Conservation (phyloP, 2,888 invertebrate species). For the Hirtodrosophila confusa region DNA sequence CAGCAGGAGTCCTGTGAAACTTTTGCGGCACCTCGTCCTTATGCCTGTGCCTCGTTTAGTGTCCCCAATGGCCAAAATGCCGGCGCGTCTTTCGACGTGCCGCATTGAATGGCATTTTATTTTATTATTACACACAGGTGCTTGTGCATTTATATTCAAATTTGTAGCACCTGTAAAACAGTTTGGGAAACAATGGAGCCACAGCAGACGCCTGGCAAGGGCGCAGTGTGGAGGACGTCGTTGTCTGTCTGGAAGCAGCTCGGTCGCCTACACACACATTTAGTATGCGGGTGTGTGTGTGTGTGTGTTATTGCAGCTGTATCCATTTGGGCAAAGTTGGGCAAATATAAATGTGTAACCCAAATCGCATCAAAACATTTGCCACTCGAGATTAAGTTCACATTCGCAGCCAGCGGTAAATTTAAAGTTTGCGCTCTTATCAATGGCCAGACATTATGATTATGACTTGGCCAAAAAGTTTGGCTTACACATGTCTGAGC, state of each 20-base stretch:
- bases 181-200: conserved; percentile 73
- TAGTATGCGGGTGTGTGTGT: conserved; percentile 14
- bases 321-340: conserved; percentile 56
- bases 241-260: conserved; percentile 49
- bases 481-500: conserved; percentile 37
- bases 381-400: conserved; percentile 58
- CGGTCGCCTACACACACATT: conserved; percentile 12
- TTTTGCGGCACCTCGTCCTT: conserved; percentile 28
- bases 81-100: conserved; percentile 50
- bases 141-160: conserved; percentile 72
- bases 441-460: conserved; percentile 62
- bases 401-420: conserved; percentile 31
- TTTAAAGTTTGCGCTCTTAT: conserved; percentile 59
- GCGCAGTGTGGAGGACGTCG: background rate
- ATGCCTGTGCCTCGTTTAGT: background rate
- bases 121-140: conserved; percentile 76
- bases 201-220: conserved; percentile 37
- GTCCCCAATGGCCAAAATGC: conserved; percentile 47
- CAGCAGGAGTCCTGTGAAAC: conserved; percentile 27
- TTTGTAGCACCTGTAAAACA: conserved; percentile 78
- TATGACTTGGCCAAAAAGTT: conserved; percentile 45
- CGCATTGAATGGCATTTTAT: conserved; percentile 72
- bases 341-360: conserved; percentile 57
- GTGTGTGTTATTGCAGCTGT: conserved; percentile 8
- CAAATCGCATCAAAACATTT: conserved; percentile 65